Percentiles rank a stretch among this genome's conserved stretches.
These are phyloP conservation scores for Apoda limacodes DNA, from an alignment of 2,888 invertebrate species.

Conservation along the genomic window DNA sequence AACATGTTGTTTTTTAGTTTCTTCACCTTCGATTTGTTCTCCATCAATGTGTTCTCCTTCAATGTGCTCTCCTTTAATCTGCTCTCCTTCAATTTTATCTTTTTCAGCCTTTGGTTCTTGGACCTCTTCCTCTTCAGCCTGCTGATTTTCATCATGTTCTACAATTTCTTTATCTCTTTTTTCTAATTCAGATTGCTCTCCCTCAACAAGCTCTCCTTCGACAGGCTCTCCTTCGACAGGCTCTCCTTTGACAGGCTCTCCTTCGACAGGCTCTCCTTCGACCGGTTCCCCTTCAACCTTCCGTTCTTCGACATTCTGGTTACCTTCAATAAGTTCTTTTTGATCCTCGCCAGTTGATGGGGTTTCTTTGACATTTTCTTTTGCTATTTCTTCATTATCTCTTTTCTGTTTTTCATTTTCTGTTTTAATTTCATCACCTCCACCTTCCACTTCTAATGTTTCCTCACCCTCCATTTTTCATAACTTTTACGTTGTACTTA, in stretches of 20 bases:
- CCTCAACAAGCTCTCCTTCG: constrained; percentile 23
- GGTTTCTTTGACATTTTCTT: no score
- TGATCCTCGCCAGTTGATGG: no score
- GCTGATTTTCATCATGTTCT: no score
- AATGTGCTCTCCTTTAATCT: constrained; percentile 22
- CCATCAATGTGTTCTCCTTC: no score
- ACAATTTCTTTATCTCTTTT: no score
- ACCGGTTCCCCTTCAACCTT: constrained; percentile 21
- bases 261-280: constrained; percentile 23
- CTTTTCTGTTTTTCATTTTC: constrained; percentile 10
- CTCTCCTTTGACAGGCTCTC: constrained; percentile 14
- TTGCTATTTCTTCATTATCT: constrained; percentile 15
- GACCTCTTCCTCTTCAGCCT: constrained; percentile 19
- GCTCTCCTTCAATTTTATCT: constrained; percentile 22
- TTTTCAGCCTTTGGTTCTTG: constrained; percentile 15
- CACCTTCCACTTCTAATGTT: constrained; percentile 20
- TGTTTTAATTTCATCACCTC: constrained; percentile 4
- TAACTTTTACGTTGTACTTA: constrained; percentile 4
- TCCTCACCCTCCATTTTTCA: constrained; percentile 23
- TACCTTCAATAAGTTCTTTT: constrained; percentile 18
- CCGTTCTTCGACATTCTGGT: constrained; percentile 6
- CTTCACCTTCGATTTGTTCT: constrained; percentile 22
- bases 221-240: constrained; percentile 16
- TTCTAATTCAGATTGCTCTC: constrained; percentile 19
- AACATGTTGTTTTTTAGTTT: no score